Evolutionary conservation across 2,797 vertebrate species (phyloP), one percentile per base, ranked within the genome.

Genomic region (Chromis chromis): DNA sequence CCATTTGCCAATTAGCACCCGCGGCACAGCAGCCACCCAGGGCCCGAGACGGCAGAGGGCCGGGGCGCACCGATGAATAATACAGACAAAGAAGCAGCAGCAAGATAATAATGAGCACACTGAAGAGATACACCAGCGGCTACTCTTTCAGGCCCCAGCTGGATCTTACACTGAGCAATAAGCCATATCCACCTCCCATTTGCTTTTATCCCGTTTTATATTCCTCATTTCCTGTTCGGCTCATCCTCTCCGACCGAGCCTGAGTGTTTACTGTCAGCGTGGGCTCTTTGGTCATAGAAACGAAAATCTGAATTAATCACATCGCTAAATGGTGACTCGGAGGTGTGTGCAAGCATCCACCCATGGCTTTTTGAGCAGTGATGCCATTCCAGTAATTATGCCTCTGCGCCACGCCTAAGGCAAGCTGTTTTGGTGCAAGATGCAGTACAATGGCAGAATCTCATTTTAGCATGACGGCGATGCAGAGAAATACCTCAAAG

Each of bases 291-390:
- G 57, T 74, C 63, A 64, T 28, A 65, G 67, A 59, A 80, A 33
- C 76, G 21, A 76, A 72, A 86, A 80, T 79, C 31, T 39, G 56
- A 66, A 82, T 90, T 77, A 88, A 90, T 88, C 84, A 88, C 73
- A 56, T 58, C 6, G 27, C 70, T 84, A 70, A 85, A 75, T 56
- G 44, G 76, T 73, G 76, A 74, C 81, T 82, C 9, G 54, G 58
- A 85, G 83, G 86, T 59, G 71, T 69, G 74, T 53, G 64, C 48
- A 57, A 67, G 77, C 80, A 62, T 74, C 69, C 78, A 70, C 49
- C 74, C 69, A 25, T 77, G 58, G 54, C 74, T 83, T 86, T 83
- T 86, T 87, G 86, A 83, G 89, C 83, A 84, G 75, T 12, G 54
- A 69, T 76, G 85, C 72, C 42, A 39, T 86, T 79, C 75, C 63